Percentiles rank a stretch among this genome's conserved stretches.
Conservation (phyloP, 2,888 invertebrate species). For the Cotesia congregata region DNA sequence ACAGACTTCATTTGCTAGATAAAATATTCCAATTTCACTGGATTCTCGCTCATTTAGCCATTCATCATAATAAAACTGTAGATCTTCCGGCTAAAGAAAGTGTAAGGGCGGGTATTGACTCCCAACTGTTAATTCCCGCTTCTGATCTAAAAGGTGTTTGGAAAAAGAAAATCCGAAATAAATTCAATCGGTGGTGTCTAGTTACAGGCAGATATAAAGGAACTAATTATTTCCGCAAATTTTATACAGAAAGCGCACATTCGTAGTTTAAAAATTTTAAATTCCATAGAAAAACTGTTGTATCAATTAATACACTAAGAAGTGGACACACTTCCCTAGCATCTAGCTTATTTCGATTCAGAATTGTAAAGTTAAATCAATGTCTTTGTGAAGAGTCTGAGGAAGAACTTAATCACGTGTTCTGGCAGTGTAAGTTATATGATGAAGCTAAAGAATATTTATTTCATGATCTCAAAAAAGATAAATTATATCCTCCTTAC, state of each 20-base stretch:
- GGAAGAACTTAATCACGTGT: slow-evolving; percentile 10
- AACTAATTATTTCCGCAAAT: slow-evolving; percentile 2
- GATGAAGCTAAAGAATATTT: neutral
- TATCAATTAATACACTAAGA: slow-evolving; percentile 6
- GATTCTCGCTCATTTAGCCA: neutral
- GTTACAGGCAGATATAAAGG: neutral
- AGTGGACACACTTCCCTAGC: slow-evolving; percentile 13
- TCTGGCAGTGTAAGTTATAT: slow-evolving; percentile 10
- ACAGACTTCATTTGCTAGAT: neutral
- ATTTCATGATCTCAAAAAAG: neutral
- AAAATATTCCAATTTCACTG: neutral
- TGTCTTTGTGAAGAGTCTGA: slow-evolving; percentile 15
- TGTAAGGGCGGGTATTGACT: neutral
- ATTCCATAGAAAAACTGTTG: neutral
- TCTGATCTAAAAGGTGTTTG: neutral
- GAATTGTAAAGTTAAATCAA: slow-evolving; percentile 2
- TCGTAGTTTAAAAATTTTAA: slow-evolving; percentile 14
- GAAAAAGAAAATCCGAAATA: neutral
- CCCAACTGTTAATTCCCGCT: neutral
- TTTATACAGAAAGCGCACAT: neutral
- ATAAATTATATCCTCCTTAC: neutral
- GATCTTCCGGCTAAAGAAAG: slow-evolving; percentile 1
- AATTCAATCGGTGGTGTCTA: neutral
- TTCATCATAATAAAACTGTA: neutral
- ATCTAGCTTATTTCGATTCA: slow-evolving; percentile 8